Evolutionary conservation across 1,140 invertebrate genomes (phyloP).

Genomic region (Nilaparvata lugens): DNA sequence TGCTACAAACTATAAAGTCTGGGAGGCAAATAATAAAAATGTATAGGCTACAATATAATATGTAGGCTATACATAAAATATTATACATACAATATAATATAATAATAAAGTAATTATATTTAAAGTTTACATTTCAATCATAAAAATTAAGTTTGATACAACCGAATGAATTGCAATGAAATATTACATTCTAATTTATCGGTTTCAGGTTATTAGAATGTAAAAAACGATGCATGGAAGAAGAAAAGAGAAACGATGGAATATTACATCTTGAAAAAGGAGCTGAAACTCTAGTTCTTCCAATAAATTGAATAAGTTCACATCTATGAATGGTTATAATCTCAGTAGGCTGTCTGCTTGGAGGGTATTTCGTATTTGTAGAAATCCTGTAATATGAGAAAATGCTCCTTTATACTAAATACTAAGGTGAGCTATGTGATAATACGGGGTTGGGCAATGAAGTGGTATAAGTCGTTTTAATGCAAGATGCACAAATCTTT

Average conservation of each 20-base stretch:
- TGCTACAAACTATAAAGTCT: too few species aligned
- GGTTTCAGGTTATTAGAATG: constrained; percentile 37
- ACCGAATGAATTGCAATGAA: background rate
- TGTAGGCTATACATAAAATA: background rate
- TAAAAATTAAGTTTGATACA: background rate
- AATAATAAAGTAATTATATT: background rate
- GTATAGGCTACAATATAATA: background rate
- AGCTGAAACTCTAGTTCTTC: constrained; percentile 40
- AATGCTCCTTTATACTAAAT: too few species aligned
- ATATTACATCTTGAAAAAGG: constrained; percentile 37
- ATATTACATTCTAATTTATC: constrained; percentile 9
- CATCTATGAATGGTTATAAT: too few species aligned
- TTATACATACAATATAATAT: background rate
- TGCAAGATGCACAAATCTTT: too few species aligned
- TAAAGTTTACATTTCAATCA: background rate
- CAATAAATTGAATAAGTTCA: constrained; percentile 1
- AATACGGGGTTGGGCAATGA: too few species aligned
- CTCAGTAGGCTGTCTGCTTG: too few species aligned
- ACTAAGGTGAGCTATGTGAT: too few species aligned
- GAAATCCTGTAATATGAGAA: too few species aligned
- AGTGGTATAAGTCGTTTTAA: too few species aligned
- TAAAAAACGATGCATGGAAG: constrained; percentile 37
- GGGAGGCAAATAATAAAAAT: background rate
- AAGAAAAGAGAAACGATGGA: constrained; percentile 35
- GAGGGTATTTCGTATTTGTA: too few species aligned